These are phyloP conservation scores for Plectus sambesii DNA, from an alignment of 1,140 invertebrate species.

Conservation along the genomic window DNA sequence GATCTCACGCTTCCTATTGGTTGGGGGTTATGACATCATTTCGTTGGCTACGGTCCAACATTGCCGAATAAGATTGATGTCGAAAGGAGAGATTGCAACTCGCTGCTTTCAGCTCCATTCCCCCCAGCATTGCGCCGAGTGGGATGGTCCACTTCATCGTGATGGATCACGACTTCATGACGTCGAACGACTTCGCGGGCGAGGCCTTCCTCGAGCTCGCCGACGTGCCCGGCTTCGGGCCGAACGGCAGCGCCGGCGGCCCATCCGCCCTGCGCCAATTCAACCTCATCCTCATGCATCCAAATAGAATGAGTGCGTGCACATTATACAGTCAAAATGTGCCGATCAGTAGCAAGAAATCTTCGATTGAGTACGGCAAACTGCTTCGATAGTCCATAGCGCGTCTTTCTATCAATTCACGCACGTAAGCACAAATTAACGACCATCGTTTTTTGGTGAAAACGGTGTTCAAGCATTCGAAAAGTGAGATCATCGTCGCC, in stretches of 20 bases:
- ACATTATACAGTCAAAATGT: too few species aligned
- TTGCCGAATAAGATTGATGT: conserved; percentile 13
- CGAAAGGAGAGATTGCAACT: conserved; percentile 13
- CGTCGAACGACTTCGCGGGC: conserved; percentile 87
- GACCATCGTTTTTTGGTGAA: too few species aligned
- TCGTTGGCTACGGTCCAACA: background rate
- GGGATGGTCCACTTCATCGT: conserved; percentile 80
- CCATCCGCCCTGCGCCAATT: conserved; percentile 61
- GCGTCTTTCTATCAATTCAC: too few species aligned
- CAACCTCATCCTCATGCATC: conserved; percentile 74
- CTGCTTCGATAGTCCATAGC: too few species aligned
- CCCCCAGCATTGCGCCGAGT: conserved; percentile 65
- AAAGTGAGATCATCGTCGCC: too few species aligned
- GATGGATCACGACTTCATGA: conserved; percentile 90
- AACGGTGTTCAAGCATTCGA: too few species aligned
- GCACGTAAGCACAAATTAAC: too few species aligned
- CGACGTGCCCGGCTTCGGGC: conserved; percentile 52
- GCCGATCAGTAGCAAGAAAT: too few species aligned
- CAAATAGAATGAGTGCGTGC: too few species aligned
- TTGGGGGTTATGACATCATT: too few species aligned
- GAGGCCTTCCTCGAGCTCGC: conserved; percentile 74
- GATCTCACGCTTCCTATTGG: too few species aligned
- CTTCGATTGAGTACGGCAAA: too few species aligned
- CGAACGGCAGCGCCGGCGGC: conserved; percentile 33
- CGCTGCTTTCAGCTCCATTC: conserved; percentile 59